Evolutionary conservation across 2,113 vertebrate genomes (phyloP).

Genomic region (Litocranius walleri): DNA sequence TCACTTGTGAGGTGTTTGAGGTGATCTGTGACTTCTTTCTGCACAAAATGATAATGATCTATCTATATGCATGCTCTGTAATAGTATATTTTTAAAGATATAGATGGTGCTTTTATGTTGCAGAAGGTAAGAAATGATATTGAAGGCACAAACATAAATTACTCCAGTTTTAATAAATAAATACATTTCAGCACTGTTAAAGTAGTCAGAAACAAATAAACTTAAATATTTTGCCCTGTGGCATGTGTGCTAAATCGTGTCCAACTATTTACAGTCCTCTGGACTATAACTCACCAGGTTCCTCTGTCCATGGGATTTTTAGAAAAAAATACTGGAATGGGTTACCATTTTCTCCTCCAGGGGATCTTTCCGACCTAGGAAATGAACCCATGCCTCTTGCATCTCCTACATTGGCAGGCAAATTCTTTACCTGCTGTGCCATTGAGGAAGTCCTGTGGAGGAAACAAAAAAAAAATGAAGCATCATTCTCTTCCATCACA

Average conservation of each 20-base stretch:
- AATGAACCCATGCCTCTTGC: background rate
- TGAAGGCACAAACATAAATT: background rate
- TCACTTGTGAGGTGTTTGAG: background rate
- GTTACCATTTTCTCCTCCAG: background rate
- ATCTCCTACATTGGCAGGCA: rapidly evolving
- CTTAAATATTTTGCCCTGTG: background rate
- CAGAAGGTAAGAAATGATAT: background rate
- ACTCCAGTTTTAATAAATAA: background rate
- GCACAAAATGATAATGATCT: background rate
- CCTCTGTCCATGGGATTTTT: background rate
- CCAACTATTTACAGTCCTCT: background rate
- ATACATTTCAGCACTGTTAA: background rate
- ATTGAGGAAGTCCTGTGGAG: background rate
- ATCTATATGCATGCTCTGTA: background rate
- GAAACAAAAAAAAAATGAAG: background rate
- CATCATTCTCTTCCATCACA: background rate
- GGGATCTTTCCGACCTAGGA: background rate
- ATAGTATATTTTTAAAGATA: background rate
- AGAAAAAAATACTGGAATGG: background rate
- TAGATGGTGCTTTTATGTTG: background rate
- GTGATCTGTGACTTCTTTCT: background rate
- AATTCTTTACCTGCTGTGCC: background rate
- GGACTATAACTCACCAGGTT: background rate
- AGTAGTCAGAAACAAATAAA: background rate
- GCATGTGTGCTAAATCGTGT: background rate